Conservation (phyloP, 2,797 vertebrate species). For the Phoxinus dragarum region DNA sequence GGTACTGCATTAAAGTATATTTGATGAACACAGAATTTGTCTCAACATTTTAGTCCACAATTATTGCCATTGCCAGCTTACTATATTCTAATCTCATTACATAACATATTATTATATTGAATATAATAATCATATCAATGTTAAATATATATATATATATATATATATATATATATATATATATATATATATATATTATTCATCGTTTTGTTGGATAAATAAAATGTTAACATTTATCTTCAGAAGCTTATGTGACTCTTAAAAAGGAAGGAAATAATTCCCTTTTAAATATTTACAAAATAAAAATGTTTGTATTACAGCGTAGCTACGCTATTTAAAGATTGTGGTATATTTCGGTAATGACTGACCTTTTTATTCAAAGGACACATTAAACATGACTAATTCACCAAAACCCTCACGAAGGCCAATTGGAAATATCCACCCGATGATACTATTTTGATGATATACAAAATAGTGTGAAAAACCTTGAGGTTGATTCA, state of each 20-base stretch:
- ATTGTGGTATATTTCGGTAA: not conserved
- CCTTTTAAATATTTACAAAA: not conserved
- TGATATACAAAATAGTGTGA: slow-evolving; percentile 2
- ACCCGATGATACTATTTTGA: not conserved
- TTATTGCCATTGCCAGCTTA: no score
- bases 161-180: not conserved
- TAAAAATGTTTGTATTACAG: not conserved
- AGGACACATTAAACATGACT: slow-evolving; percentile 31
- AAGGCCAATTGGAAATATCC: slow-evolving; percentile 14
- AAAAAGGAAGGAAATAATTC: not conserved
- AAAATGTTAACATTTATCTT: not conserved
- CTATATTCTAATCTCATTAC: not conserved
- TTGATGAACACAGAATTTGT: not conserved
- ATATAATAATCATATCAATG: not conserved
- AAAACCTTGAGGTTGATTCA: slow-evolving; percentile 24
- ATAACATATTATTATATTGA: not conserved
- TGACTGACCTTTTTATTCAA: not conserved
- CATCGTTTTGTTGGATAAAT: not conserved
- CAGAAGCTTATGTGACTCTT: not conserved
- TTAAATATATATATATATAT: not conserved
- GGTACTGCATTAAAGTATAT: not conserved
- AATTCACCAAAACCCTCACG: slow-evolving; percentile 10
- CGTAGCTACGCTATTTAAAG: not conserved
- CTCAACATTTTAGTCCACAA: slow-evolving; percentile 4
- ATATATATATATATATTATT: not conserved